phyloP scores from a whole-genome alignment of 2,113 vertebrate genomes.

The Heptranchias perlo region DNA sequence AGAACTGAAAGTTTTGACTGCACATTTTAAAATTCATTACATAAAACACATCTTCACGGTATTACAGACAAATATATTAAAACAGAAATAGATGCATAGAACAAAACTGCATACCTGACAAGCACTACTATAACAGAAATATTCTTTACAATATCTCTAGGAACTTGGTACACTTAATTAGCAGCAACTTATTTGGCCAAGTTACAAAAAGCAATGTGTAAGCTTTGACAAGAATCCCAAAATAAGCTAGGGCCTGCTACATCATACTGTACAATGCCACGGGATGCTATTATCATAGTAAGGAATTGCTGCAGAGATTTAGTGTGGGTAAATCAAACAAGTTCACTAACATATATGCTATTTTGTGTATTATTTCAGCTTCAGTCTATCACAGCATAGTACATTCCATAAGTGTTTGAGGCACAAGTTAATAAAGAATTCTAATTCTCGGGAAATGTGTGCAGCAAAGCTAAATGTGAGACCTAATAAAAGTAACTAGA shows the following conservation, averaged over 20 bases:
- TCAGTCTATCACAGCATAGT: neutral
- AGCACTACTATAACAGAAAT: conserved; percentile 14
- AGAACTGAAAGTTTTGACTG: neutral
- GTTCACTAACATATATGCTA: neutral
- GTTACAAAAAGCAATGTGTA: conserved; percentile 10
- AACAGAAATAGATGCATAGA: conserved; percentile 9
- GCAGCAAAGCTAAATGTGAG: neutral
- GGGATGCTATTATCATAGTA: neutral
- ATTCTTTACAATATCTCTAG: conserved; percentile 14
- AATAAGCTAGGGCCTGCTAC: neutral
- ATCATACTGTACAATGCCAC: neutral
- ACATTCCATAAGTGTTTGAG: conserved; percentile 31
- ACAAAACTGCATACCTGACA: neutral
- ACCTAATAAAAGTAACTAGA: neutral
- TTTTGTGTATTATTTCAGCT: neutral
- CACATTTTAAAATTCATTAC: conserved; percentile 2
- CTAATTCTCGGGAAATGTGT: neutral
- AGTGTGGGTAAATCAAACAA: neutral
- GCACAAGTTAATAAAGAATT: neutral
- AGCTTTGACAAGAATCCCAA: neutral
- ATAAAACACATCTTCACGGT: neutral
- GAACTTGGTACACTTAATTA: neutral
- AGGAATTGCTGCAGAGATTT: neutral
- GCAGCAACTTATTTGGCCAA: conserved; percentile 30
- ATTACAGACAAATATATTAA: conserved; percentile 24